Evolutionary conservation across 2,888 invertebrate species (phyloP).

Genomic region (Gnatocerus cornutus): DNA sequence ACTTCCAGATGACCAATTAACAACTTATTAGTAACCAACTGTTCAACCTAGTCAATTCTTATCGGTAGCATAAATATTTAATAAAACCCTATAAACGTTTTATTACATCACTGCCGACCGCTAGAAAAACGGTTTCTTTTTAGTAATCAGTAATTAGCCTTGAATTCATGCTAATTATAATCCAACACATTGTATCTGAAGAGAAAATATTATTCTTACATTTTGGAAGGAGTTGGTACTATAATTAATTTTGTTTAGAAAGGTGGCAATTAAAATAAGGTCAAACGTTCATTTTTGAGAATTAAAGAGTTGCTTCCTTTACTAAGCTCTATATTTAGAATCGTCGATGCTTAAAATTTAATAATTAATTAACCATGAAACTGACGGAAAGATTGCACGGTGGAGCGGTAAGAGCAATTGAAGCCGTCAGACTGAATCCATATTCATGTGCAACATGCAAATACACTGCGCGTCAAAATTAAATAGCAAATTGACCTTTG

Average conservation of each 20-base stretch:
- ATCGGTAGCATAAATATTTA: too few relatives aligned
- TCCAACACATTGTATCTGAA: neutral
- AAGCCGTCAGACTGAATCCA: neutral
- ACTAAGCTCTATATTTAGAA: neutral
- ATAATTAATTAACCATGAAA: conserved; percentile 11
- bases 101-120: too few relatives aligned
- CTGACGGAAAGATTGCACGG: neutral
- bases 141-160: conserved; percentile 13
- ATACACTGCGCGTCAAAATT: too few relatives aligned
- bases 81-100: too few relatives aligned
- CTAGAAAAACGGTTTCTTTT: neutral
- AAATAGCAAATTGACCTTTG: too few relatives aligned
- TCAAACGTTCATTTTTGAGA: conserved; percentile 9
- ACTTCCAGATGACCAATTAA: too few relatives aligned
- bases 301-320: neutral
- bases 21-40: too few relatives aligned
- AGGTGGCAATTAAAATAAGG: conserved; percentile 25
- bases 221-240: neutral
- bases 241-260: conserved; percentile 23
- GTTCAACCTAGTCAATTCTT: too few relatives aligned
- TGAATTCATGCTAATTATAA: conserved; percentile 25
- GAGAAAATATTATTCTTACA: conserved; percentile 9
- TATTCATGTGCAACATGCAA: neutral
- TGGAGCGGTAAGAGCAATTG: neutral
- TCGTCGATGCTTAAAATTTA: neutral